A percentile compares a stretch with the other conserved stretches of the same genome.
These are phyloP conservation scores for Limnephilus marmoratus DNA, from an alignment of 2,888 invertebrate species.

Conservation along the genomic window DNA sequence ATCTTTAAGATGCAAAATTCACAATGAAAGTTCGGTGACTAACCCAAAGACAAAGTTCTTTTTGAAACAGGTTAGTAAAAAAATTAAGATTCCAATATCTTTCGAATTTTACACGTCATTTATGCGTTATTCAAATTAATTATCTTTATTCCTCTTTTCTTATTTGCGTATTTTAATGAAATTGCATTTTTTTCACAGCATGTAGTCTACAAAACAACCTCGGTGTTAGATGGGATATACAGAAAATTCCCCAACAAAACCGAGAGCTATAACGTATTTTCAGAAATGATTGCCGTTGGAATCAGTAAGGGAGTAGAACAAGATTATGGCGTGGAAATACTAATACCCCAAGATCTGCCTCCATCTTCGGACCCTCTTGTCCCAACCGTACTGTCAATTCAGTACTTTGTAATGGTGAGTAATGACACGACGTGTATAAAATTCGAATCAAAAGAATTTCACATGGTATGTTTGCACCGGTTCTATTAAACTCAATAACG, in stretches of 20 bases:
- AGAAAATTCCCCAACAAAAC: not conserved
- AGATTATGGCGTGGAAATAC: not conserved
- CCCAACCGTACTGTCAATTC: not conserved
- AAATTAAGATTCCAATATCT: not conserved
- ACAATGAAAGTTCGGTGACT: not conserved
- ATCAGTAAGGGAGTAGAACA: not conserved
- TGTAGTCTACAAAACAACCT: not conserved
- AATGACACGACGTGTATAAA: not conserved
- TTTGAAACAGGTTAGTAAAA: not conserved
- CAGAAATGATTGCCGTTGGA: not conserved
- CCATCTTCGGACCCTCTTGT: not conserved
- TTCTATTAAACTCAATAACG: no score
- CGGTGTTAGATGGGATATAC: not conserved
- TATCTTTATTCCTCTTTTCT: not conserved
- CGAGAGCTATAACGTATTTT: not conserved
- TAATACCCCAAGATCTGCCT: not conserved
- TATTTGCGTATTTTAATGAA: not conserved
- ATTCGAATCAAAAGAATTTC: no score
- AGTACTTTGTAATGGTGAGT: not conserved
- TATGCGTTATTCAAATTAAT: not conserved
- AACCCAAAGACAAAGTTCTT: not conserved
- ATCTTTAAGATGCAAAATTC: not conserved
- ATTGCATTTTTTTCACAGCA: not conserved
- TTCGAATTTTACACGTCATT: not conserved
- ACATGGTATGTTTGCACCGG: no score